Base-by-base conservation (phyloP, 2,113 vertebrate genomes). In the Myodes glareolus region DNA sequence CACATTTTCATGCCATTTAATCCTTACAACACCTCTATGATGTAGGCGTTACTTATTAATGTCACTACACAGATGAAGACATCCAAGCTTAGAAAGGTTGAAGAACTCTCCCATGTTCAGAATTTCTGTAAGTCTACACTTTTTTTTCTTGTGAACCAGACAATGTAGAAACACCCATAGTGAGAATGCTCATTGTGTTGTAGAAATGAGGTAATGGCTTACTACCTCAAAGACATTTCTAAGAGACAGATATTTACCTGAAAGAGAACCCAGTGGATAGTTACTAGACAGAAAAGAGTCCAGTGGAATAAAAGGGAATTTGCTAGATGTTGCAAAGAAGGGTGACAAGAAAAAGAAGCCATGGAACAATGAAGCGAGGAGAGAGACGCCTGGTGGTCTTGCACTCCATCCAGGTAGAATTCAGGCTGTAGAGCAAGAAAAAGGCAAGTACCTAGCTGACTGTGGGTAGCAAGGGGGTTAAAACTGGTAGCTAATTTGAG, bases 401-500 rank as follows among this genome's bases (percentile, higher is more conserved):
- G 31, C 5, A 52, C 5, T 89, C 82, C 10, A 21, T 94, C 23
- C 39, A 75, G 21, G 29, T 58, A 23, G 72, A 86, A 77, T 68
- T 73, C 65, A 81, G 82, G 70, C 68, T 75, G 16, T 36, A 92
- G 47, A 97, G 94, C 89, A 97, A 97, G 89, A 85, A 86, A 91
- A 95, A 95, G 42, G 17, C 84, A 85, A 82, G 95, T 82, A 73
- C 70, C 29, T 63, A 87, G 87, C 50, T 82, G 72, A 17, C 93
- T 95, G 86, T 87, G 84, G 96, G 61, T 73, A 72, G 50, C 72
- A 75, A 97, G 50, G 81, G 67, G 89, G 81, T 95, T 81, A 75
- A 96, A 96, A 95, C 86, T 95, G 88, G 81, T 88, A 70, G 93
- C 77, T 94, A 96, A 61, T 88, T 75, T 93, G 81, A 96, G 84